Conservation (phyloP, 2,113 vertebrate species). For the Salminus brasiliensis region DNA sequence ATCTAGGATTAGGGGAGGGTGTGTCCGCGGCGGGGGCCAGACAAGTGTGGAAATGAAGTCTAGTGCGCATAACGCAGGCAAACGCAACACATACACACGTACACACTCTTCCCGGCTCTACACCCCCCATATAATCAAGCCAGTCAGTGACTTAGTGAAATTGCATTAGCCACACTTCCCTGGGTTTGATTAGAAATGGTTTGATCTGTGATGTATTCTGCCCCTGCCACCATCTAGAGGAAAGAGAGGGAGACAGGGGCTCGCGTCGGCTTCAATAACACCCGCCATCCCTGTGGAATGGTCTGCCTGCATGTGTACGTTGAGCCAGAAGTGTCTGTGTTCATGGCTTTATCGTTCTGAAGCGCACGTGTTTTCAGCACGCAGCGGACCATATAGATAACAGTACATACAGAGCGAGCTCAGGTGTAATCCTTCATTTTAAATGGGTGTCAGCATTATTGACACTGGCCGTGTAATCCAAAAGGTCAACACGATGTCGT, state of each 20-base stretch:
- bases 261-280: constrained; percentile 67
- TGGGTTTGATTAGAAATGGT: constrained; percentile 79
- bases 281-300: constrained; percentile 50
- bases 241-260: constrained; percentile 48
- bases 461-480: constrained; percentile 10
- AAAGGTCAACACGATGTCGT: neutral
- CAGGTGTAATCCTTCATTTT: constrained; percentile 21
- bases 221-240: constrained; percentile 62
- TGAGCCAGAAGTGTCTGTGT: constrained; percentile 28
- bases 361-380: neutral
- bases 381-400: neutral
- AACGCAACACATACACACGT: constrained; percentile 62
- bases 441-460: constrained; percentile 8
- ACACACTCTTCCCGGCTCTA: constrained; percentile 47
- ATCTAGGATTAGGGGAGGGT: constrained; percentile 68
- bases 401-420: constrained; percentile 8
- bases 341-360: neutral
- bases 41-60: constrained; percentile 53
- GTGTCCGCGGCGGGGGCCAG: constrained; percentile 31
- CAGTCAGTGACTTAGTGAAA: constrained; percentile 83
- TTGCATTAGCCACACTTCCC: constrained; percentile 83
- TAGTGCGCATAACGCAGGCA: constrained; percentile 62
- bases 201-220: constrained; percentile 75
- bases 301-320: constrained; percentile 7
- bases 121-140: constrained; percentile 79